phyloP scores from a whole-genome alignment of 1,140 invertebrate genomes.

The Drosophila truncata region DNA sequence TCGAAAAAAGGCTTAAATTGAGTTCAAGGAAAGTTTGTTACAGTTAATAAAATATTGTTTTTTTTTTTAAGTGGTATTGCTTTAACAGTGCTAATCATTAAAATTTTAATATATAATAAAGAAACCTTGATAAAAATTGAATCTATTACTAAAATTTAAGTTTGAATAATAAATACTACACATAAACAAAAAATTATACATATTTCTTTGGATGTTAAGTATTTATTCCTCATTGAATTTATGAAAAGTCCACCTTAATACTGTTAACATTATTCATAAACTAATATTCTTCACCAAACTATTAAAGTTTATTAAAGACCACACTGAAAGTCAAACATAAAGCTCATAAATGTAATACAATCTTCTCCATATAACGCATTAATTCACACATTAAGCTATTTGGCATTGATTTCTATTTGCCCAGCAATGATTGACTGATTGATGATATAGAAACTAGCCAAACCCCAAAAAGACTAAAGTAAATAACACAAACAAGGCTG shows the following conservation, averaged over 20 bases:
- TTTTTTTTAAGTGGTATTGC: neutral
- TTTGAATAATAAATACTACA: neutral
- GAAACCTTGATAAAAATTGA: too few relatives aligned
- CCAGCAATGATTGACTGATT: slow-evolving; percentile 41
- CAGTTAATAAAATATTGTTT: neutral
- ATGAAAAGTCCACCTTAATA: too few relatives aligned
- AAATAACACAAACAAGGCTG: slow-evolving; percentile 18
- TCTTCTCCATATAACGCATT: slow-evolving; percentile 24
- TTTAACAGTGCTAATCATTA: neutral
- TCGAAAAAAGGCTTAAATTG: neutral
- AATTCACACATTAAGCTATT: slow-evolving; percentile 51
- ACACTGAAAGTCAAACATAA: slow-evolving; percentile 14
- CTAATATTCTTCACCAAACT: neutral
- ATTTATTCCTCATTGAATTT: too few relatives aligned
- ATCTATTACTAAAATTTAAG: neutral
- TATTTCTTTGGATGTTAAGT: neutral
- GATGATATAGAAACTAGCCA: slow-evolving; percentile 43
- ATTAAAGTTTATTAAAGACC: slow-evolving; percentile 17
- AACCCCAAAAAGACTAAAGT: slow-evolving; percentile 31
- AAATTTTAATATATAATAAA: neutral
- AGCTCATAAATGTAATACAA: slow-evolving; percentile 49
- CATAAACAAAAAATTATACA: neutral
- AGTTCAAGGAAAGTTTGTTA: neutral
- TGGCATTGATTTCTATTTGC: slow-evolving; percentile 67
- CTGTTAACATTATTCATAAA: too few relatives aligned